These are phyloP conservation scores for Talpa occidentalis DNA, from an alignment of 2,113 vertebrate species.

Conservation along the genomic window DNA sequence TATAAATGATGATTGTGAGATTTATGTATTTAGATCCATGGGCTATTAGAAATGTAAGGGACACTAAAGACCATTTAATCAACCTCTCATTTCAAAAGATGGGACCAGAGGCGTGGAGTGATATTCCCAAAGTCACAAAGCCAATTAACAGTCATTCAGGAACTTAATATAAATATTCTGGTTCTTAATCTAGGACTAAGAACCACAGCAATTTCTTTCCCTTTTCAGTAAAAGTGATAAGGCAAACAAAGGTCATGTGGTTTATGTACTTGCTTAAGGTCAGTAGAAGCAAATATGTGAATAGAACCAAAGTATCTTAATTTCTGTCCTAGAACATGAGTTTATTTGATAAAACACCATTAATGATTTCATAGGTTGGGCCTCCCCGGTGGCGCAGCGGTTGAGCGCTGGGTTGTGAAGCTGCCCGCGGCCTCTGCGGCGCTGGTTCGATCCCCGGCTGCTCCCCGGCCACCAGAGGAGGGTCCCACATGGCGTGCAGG, in stretches of 20 bases:
- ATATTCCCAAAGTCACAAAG: constrained; percentile 23
- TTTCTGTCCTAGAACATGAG: neutral
- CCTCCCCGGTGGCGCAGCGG: too few species aligned
- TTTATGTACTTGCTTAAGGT: constrained; percentile 6
- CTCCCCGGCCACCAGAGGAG: too few species aligned
- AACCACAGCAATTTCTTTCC: neutral
- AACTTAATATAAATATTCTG: neutral
- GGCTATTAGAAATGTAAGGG: neutral
- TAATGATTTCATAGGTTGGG: neutral
- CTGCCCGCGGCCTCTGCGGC: too few species aligned
- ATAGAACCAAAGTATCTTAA: neutral
- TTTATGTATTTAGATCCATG: constrained; percentile 3
- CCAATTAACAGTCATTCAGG: neutral
- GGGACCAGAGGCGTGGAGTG: neutral
- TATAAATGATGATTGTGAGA: constrained; percentile 16
- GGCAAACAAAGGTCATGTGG: neutral
- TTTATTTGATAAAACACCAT: neutral
- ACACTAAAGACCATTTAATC: neutral
- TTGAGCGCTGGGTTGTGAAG: too few species aligned
- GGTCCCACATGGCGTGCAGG: too few species aligned
- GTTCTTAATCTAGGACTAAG: neutral
- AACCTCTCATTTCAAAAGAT: constrained; percentile 4
- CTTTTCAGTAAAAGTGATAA: neutral
- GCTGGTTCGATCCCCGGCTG: too few species aligned
- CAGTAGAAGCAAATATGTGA: neutral